These are phyloP conservation scores for Columba janthina DNA, from an alignment of 2,113 vertebrate species.

Conservation along the genomic window DNA sequence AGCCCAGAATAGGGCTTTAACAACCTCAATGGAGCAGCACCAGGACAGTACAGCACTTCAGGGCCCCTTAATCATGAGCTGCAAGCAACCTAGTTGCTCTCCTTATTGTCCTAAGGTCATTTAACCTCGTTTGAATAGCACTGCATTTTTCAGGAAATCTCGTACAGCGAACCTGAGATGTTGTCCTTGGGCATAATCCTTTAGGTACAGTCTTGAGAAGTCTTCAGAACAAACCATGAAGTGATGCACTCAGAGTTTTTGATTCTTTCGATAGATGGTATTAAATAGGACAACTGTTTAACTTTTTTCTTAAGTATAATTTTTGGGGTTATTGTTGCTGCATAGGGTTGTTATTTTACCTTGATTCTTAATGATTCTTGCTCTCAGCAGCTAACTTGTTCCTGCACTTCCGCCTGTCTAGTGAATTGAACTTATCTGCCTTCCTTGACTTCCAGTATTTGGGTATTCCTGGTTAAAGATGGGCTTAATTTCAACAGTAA, in stretches of 20 bases:
- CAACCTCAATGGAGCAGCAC: neutral
- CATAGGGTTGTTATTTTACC: neutral
- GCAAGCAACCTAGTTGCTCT: neutral
- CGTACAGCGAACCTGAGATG: neutral
- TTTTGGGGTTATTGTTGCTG: neutral
- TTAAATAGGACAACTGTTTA: neutral
- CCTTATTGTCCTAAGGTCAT: neutral
- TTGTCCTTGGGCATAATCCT: neutral
- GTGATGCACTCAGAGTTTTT: neutral
- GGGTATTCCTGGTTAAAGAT: neutral
- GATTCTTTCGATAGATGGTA: fast-evolving
- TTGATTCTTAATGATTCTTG: neutral
- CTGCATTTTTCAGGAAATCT: neutral
- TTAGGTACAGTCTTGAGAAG: neutral
- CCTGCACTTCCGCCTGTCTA: neutral
- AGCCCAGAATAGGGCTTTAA: fast-evolving
- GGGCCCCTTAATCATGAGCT: neutral
- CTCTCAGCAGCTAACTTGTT: neutral
- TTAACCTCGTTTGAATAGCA: neutral
- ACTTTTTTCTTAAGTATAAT: neutral
- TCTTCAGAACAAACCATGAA: neutral
- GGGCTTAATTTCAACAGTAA: neutral
- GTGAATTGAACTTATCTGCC: neutral
- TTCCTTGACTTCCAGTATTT: neutral
- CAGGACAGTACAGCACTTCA: neutral